Evolutionary conservation across 2,113 vertebrate genomes (phyloP).

Genomic region (Ondatra zibethicus): DNA sequence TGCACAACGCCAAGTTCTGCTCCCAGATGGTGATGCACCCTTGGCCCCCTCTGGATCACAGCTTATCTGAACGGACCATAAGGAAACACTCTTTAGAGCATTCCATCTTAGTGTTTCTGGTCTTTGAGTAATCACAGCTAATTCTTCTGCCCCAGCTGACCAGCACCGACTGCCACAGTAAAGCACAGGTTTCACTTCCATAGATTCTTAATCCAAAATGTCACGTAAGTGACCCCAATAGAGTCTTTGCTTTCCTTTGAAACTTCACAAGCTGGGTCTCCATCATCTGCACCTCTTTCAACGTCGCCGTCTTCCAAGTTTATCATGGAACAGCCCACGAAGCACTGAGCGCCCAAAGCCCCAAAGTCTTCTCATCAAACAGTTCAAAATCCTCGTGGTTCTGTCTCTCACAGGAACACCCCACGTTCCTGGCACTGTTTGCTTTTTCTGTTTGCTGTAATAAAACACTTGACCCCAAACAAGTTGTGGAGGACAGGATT

Average conservation of each 20-base stretch:
- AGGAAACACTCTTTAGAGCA: neutral
- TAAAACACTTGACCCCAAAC: neutral
- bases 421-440: neutral
- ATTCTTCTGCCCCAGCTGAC: neutral
- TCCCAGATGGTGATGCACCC: neutral
- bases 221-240: neutral
- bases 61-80: neutral
- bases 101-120: neutral
- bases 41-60: neutral
- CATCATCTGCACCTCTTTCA: neutral
- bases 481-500: neutral
- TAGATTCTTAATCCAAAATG: neutral
- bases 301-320: neutral
- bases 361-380: neutral
- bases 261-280: neutral
- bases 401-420: neutral
- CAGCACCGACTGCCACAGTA: neutral
- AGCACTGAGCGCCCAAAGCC: neutral
- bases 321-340: neutral
- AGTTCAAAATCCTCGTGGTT: neutral
- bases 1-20: neutral
- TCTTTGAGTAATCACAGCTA: neutral
- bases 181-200: neutral
- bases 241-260: neutral
- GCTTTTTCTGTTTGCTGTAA: neutral